These are phyloP conservation scores for Murina feae DNA, from an alignment of 2,113 vertebrate genomes.

Conservation along the genomic window DNA sequence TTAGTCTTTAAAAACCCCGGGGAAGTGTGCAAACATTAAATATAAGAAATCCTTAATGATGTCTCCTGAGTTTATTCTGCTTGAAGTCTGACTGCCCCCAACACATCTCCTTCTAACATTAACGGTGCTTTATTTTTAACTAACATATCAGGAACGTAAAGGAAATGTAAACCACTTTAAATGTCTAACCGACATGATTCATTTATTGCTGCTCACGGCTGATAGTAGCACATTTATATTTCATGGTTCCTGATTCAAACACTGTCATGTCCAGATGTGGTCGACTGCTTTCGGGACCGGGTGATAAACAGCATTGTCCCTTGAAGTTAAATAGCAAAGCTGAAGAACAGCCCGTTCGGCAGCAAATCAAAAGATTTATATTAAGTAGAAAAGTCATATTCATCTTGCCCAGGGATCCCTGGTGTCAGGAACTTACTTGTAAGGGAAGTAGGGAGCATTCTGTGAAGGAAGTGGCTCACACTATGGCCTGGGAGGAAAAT, in stretches of 20 bases:
- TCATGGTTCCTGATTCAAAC: constrained; percentile 72
- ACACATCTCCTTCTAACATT: background rate
- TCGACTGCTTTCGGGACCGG: constrained; percentile 57
- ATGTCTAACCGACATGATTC: constrained; percentile 62
- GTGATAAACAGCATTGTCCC: constrained; percentile 75
- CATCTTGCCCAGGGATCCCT: constrained; percentile 69
- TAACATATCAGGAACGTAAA: constrained; percentile 32
- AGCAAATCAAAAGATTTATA: constrained; percentile 76
- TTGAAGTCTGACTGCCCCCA: background rate
- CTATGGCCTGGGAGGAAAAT: constrained; percentile 21
- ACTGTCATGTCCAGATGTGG: constrained; percentile 69
- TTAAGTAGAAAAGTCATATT: constrained; percentile 68
- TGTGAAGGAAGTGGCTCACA: constrained; percentile 53
- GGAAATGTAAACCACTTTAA: constrained; percentile 60
- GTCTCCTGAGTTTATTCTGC: background rate
- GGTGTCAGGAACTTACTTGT: constrained; percentile 64
- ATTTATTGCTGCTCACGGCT: constrained; percentile 68
- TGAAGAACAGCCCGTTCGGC: constrained; percentile 70
- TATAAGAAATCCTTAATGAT: constrained; percentile 52
- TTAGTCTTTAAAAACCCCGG: background rate
- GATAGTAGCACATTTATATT: constrained; percentile 74
- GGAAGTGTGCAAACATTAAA: constrained; percentile 11
- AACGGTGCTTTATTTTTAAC: constrained; percentile 52
- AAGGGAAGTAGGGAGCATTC: constrained; percentile 60
- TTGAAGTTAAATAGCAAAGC: constrained; percentile 72